Evolutionary conservation across 2,113 vertebrate species (phyloP).

Genomic region (Galbula dea): DNA sequence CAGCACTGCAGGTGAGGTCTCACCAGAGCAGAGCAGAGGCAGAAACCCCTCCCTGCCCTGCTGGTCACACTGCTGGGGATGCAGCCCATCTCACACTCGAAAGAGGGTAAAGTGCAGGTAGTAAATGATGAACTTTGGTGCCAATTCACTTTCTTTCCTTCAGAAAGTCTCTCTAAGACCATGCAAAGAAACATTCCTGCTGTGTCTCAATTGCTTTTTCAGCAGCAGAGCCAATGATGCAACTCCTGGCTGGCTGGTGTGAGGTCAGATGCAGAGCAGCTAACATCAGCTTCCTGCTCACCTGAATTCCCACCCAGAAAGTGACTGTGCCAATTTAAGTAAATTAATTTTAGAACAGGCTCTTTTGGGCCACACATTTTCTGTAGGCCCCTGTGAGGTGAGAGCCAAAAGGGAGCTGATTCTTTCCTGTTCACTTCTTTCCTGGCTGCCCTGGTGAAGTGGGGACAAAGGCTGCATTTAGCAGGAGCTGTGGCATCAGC

Average conservation of each 20-base stretch:
- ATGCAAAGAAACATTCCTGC: background rate
- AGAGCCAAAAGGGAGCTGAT: background rate
- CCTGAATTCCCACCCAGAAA: background rate
- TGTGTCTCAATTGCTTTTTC: background rate
- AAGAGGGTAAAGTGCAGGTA: background rate
- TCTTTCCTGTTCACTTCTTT: background rate
- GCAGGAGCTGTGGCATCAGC: background rate
- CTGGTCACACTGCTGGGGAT: too few species aligned
- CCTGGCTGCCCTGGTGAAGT: background rate
- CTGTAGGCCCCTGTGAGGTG: background rate
- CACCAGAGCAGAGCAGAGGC: too few species aligned
- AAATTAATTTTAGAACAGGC: background rate
- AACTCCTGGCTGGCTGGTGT: background rate
- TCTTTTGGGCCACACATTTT: background rate
- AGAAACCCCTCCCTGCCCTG: too few species aligned
- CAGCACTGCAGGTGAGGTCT: too few species aligned
- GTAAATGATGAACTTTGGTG: background rate
- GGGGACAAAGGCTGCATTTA: background rate
- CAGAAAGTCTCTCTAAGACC: background rate
- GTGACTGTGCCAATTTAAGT: background rate
- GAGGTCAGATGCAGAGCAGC: background rate
- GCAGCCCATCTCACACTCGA: too few species aligned
- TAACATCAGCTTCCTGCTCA: background rate
- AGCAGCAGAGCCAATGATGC: background rate
- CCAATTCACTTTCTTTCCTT: background rate